phyloP scores from a whole-genome alignment of 2,888 invertebrate genomes.

The Ctena decussata region DNA sequence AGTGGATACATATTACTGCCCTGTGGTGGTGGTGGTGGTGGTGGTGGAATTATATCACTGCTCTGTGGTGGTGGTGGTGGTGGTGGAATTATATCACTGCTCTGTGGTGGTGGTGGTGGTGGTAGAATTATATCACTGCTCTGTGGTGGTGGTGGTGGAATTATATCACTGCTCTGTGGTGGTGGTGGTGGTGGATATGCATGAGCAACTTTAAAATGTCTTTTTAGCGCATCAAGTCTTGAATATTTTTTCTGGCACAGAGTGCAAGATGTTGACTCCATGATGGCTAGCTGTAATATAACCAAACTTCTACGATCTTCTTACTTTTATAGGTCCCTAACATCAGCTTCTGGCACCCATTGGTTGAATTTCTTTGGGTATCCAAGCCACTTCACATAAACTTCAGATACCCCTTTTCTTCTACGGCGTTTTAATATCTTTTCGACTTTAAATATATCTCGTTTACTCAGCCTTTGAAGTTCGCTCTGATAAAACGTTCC shows the following conservation, averaged over 20 bases:
- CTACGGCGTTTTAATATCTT: conserved; percentile 35
- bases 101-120: background rate
- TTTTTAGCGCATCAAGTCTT: conserved; percentile 23
- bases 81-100: background rate
- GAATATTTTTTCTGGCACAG: conserved; percentile 3
- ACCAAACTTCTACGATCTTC: background rate
- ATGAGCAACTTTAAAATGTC: conserved; percentile 12
- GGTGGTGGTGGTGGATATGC: background rate
- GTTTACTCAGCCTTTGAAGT: conserved; percentile 33
- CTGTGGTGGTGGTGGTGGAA: background rate
- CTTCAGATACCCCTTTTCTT: conserved; percentile 32
- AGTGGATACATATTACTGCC: background rate
- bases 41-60: background rate
- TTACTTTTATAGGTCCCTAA: conserved; percentile 18
- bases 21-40: conserved; percentile 4
- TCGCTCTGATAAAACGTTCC: conserved; percentile 41
- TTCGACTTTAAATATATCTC: conserved; percentile 43
- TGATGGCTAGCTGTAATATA: background rate
- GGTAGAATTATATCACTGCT: background rate
- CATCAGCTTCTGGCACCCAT: conserved; percentile 34
- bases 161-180: background rate
- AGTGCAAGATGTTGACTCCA: conserved; percentile 21
- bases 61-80: background rate
- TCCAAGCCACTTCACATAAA: conserved; percentile 46
- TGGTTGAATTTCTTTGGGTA: conserved; percentile 55